phyloP scores from a whole-genome alignment of 2,113 vertebrate species.

The Otus sunia region DNA sequence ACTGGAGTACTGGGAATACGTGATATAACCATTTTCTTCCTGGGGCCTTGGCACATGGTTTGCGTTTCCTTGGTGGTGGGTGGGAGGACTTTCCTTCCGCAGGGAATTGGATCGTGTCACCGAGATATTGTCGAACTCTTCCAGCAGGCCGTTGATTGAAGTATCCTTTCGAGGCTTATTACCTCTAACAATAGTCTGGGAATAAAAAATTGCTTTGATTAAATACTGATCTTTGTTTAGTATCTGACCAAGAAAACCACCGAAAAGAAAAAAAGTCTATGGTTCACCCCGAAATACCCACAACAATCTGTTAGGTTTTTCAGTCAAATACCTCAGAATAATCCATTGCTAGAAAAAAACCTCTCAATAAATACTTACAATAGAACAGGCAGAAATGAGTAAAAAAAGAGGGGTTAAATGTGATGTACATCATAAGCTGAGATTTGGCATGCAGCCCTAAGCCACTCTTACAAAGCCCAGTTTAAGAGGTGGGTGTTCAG shows the following conservation, averaged over 20 bases:
- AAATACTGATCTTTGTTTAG: background rate
- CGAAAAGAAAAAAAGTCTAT: background rate
- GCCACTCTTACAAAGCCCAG: background rate
- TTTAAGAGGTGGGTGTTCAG: background rate
- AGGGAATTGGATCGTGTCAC: slow-evolving; percentile 97
- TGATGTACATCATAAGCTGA: background rate
- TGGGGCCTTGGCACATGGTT: slow-evolving; percentile 74
- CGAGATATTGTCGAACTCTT: slow-evolving; percentile 97
- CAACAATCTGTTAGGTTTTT: background rate
- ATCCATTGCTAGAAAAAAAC: background rate
- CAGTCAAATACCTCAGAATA: background rate
- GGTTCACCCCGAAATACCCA: background rate
- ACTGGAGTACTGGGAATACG: slow-evolving; percentile 91
- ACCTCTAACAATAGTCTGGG: slow-evolving; percentile 94
- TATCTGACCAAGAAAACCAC: background rate
- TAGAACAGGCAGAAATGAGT: background rate
- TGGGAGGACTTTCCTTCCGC: slow-evolving; percentile 93
- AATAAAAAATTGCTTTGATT: slow-evolving; percentile 60
- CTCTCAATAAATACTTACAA: background rate
- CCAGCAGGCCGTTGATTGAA: slow-evolving; percentile 94
- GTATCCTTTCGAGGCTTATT: slow-evolving; percentile 91
- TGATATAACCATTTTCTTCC: slow-evolving; percentile 91
- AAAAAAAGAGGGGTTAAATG: background rate
- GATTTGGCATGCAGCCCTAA: background rate
- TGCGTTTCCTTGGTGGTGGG: slow-evolving; percentile 80